Base-by-base conservation (phyloP, 2,113 vertebrate genomes). In the Chionodraco myersi region DNA sequence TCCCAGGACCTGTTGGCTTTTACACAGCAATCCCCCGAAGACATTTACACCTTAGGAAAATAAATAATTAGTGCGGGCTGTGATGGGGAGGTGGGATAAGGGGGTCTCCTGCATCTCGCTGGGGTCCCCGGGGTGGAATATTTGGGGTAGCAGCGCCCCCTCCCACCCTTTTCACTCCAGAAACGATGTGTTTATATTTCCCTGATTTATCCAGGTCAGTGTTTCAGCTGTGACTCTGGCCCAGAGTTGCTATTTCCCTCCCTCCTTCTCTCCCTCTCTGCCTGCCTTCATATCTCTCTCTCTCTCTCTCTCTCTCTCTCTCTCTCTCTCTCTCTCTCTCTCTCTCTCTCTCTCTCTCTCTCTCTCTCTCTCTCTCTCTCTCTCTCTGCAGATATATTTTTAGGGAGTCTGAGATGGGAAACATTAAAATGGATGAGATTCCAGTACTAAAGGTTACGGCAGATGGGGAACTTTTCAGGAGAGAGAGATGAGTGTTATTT, bases 41-140 rank as follows among this genome's bases (percentile, higher is more conserved):
- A 90, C 91, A 92, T 92, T 93, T 92, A 92, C 88, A 92, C 84
- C 88, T 74, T 75, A 84, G 85, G 60, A 93, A 91, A 93, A 93
- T 93, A 91, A 93, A 94, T 92, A 90, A 87, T 91, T 86, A 86
- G 64, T 77, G 79, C 78, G 41, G 78, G 77, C 84, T 84, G 82
- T 72, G 84, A 89, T 89, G 85, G 77, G 69, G 80, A 69, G 81
- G 72, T 70, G 68, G 75, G 83, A 83, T 84, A 84, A 79, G 75
- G 83, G 85, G 82, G 85, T 81, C 68, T 71, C 77, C 61, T 82
- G 73, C 59, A 12, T 66, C 79, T 86, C 6, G 30, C 71, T 52
- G 52, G 68, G 59, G 69, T 88, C 91, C 79, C 86, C 34, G 0
- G 88, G 85, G 90, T 80, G 57, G 88, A 73, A 91, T 86, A 88